phyloP scores from a whole-genome alignment of 1,140 invertebrate genomes.

The Bombus waltoni region DNA sequence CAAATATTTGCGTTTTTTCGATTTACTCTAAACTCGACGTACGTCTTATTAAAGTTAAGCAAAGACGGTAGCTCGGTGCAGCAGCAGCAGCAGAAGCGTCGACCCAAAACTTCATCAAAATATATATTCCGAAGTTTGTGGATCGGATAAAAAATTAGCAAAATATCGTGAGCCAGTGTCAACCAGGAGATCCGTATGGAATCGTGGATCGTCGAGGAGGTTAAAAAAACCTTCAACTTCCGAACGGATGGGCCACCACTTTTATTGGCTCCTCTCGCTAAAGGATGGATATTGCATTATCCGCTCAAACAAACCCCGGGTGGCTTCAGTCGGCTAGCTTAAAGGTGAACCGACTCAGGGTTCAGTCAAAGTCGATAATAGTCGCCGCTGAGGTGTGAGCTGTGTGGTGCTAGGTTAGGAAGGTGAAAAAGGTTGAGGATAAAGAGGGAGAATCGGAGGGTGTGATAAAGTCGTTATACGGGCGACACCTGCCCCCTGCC shows the following conservation, averaged over 20 bases:
- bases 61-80: no score
- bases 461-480: conserved; percentile 81
- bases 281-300: conserved; percentile 78
- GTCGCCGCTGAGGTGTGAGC: conserved; percentile 73
- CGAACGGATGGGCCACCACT: conserved; percentile 55
- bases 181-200: neutral
- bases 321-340: conserved; percentile 74
- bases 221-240: conserved; percentile 59
- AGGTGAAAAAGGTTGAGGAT: conserved; percentile 68
- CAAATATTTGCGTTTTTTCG: conserved; percentile 36
- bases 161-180: neutral
- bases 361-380: conserved; percentile 78
- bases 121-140: conserved; percentile 16
- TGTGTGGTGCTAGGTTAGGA: conserved; percentile 65
- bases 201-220: conserved; percentile 10
- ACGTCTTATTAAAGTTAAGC: conserved; percentile 36
- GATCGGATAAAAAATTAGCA: conserved; percentile 20
- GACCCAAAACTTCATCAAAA: conserved; percentile 16
- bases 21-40: conserved; percentile 14
- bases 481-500: conserved; percentile 76
- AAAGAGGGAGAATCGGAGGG: conserved; percentile 62
- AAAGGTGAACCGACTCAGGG: conserved; percentile 74
- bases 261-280: conserved; percentile 70
- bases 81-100: neutral
- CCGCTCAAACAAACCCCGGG: conserved; percentile 73